Conservation (phyloP, 2,113 vertebrate genomes). For the Podocnemis expansa region DNA sequence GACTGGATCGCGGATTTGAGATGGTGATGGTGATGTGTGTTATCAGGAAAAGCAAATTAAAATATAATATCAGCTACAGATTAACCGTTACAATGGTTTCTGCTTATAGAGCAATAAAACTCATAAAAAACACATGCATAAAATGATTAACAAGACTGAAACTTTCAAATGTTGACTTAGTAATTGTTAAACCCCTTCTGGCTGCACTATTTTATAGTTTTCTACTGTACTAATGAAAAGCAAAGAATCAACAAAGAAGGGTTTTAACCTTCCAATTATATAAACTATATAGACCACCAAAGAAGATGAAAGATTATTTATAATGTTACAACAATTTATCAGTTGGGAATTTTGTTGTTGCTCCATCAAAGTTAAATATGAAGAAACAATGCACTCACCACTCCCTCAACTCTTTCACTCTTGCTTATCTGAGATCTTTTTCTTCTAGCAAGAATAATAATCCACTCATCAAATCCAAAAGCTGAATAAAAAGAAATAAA, state of each 20-base stretch:
- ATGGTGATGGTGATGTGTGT: background rate
- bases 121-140: slow-evolving; percentile 75
- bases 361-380: slow-evolving; percentile 63
- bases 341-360: slow-evolving; percentile 53
- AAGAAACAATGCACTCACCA: slow-evolving; percentile 65
- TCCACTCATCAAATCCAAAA: slow-evolving; percentile 53
- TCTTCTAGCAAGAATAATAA: slow-evolving; percentile 53
- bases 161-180: slow-evolving; percentile 73
- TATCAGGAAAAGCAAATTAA: slow-evolving; percentile 23
- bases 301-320: slow-evolving; percentile 78
- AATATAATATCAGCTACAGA: slow-evolving; percentile 34
- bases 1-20: slow-evolving; percentile 23
- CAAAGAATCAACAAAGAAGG: slow-evolving; percentile 69
- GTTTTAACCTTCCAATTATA: slow-evolving; percentile 73
- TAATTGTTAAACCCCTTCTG: slow-evolving; percentile 75
- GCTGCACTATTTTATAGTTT: slow-evolving; percentile 76
- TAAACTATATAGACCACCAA: slow-evolving; percentile 76
- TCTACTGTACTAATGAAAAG: slow-evolving; percentile 74
- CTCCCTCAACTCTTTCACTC: slow-evolving; percentile 36
- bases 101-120: slow-evolving; percentile 64
- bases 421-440: slow-evolving; percentile 53
- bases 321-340: slow-evolving; percentile 73
- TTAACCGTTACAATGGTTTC: slow-evolving; percentile 47
- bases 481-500: slow-evolving; percentile 35
- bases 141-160: slow-evolving; percentile 75